These are phyloP conservation scores for Cylindroiulus punctatus DNA, from an alignment of 2,888 invertebrate genomes.

Conservation along the genomic window DNA sequence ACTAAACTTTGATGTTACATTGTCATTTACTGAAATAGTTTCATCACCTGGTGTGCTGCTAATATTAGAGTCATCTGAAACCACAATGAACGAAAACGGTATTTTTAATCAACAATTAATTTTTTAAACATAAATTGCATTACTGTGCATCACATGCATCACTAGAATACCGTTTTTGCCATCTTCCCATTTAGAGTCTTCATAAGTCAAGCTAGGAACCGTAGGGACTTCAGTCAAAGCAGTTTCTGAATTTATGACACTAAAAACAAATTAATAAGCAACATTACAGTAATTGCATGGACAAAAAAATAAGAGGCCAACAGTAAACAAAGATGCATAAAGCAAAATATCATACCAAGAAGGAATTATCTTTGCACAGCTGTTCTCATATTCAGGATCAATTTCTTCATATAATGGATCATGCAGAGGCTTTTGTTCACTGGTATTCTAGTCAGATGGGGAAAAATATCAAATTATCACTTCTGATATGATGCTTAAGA, in stretches of 20 bases:
- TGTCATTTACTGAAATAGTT: not conserved
- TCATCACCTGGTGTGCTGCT: not conserved
- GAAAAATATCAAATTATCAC: not conserved
- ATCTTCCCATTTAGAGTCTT: slow-evolving; percentile 1
- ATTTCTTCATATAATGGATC: slow-evolving; percentile 56
- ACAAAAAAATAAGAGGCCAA: not conserved
- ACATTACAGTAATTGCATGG: not conserved
- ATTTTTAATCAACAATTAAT: not conserved
- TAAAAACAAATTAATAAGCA: not conserved
- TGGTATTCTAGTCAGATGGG: not conserved
- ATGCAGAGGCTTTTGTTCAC: not conserved
- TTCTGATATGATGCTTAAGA: not conserved
- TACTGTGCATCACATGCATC: not conserved
- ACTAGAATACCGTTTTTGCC: not conserved
- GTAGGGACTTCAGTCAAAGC: not conserved
- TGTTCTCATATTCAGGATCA: slow-evolving; percentile 53
- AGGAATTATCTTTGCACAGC: not conserved
- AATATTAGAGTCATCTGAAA: not conserved
- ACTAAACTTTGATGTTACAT: slow-evolving; percentile 10
- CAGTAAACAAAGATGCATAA: not conserved
- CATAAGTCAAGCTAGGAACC: not conserved
- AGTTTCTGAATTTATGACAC: not conserved
- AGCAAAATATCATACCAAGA: not conserved
- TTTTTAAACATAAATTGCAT: not conserved
- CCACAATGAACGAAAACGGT: not conserved